Conservation (phyloP, 2,888 invertebrate genomes). For the Netelia melanura region DNA sequence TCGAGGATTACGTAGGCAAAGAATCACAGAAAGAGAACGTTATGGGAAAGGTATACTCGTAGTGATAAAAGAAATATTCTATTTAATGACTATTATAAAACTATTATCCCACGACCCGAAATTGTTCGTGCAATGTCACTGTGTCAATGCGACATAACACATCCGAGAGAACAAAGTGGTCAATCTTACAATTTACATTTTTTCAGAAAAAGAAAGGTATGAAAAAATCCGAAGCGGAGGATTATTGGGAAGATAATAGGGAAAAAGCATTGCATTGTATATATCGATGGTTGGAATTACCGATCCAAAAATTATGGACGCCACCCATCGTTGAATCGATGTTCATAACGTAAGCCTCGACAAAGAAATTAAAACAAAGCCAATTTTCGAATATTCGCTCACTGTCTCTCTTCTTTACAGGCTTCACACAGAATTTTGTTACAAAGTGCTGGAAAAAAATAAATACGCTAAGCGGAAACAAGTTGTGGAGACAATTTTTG, state of each 20-base stretch:
- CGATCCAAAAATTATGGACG: slow-evolving; percentile 91
- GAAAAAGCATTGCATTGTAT: slow-evolving; percentile 89
- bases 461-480: slow-evolving; percentile 88
- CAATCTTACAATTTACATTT: slow-evolving; percentile 19
- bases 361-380: slow-evolving; percentile 22
- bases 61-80: background rate
- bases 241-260: slow-evolving; percentile 90
- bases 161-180: no score
- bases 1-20: slow-evolving; percentile 76
- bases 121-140: no score
- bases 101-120: no score
- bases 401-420: slow-evolving; percentile 84
- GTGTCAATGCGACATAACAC: no score
- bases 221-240: slow-evolving; percentile 85
- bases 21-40: slow-evolving; percentile 50
- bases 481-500: slow-evolving; percentile 88
- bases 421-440: slow-evolving; percentile 91
- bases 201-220: slow-evolving; percentile 78
- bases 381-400: background rate
- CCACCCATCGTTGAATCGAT: slow-evolving; percentile 93
- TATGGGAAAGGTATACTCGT: slow-evolving; percentile 73
- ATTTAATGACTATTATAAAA: no score
- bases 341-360: slow-evolving; percentile 90
- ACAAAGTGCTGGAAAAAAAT: slow-evolving; percentile 89
- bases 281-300: slow-evolving; percentile 89